Evolutionary conservation across 2,113 vertebrate genomes (phyloP).

Genomic region (Bombycilla garrulus): DNA sequence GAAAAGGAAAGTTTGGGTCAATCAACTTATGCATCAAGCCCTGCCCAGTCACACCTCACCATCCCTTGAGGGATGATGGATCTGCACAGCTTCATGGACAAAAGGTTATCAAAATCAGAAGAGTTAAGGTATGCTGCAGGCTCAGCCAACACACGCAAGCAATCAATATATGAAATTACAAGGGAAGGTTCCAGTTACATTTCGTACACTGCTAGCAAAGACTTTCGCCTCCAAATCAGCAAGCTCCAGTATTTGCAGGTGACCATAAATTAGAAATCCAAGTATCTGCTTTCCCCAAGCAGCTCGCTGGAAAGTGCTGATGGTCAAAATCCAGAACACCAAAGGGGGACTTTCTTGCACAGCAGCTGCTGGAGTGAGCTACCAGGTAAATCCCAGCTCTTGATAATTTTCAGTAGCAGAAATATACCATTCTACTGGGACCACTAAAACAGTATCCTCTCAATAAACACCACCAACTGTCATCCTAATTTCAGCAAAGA

Average conservation of each 20-base stretch:
- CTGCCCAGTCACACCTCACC: neutral
- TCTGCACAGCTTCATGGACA: neutral
- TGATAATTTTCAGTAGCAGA: neutral
- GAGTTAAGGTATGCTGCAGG: neutral
- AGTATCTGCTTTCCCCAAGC: neutral
- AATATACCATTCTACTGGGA: neutral
- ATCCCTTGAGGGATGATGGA: neutral
- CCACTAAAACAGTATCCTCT: neutral
- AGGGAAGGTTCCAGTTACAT: neutral
- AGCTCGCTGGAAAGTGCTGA: neutral
- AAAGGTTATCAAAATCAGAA: neutral
- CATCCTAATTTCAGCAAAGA: neutral
- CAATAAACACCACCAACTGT: neutral
- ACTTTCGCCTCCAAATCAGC: neutral
- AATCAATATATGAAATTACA: neutral
- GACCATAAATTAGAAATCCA: neutral
- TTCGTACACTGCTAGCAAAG: neutral
- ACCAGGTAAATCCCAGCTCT: neutral
- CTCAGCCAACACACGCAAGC: neutral
- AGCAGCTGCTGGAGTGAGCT: neutral
- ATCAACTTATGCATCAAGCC: neutral
- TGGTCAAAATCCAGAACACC: neutral
- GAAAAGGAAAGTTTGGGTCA: neutral
- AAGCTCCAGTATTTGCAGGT: neutral
- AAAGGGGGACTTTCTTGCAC: neutral